phyloP scores from a whole-genome alignment of 2,797 vertebrate genomes.

The Peromyscus melanophrys region DNA sequence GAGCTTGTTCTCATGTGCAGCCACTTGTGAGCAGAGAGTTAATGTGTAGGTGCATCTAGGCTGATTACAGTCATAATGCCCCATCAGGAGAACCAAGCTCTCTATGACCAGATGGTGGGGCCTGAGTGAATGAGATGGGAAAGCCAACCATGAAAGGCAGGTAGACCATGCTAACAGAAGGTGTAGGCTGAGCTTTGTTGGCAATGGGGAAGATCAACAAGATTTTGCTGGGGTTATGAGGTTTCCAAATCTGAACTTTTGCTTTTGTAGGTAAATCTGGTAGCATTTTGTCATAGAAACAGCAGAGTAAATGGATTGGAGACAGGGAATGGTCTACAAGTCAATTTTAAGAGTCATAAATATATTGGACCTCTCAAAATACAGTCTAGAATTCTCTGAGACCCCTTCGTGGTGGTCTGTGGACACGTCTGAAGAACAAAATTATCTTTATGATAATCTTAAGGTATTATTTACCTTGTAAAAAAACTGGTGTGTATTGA shows the following conservation, averaged over 20 bases:
- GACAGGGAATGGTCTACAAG: not conserved
- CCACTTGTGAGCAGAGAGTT: not conserved
- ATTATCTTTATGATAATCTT: not conserved
- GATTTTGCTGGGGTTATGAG: not conserved
- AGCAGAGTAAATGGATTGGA: not conserved
- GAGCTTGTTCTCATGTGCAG: not conserved
- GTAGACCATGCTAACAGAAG: not conserved
- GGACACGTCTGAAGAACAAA: not conserved
- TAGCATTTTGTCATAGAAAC: conserved; percentile 7
- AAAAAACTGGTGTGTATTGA: not conserved
- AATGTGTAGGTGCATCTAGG: not conserved
- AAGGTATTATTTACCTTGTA: not conserved
- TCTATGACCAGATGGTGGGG: not conserved
- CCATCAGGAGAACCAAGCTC: not conserved
- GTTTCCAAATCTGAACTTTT: not conserved
- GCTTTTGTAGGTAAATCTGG: not conserved
- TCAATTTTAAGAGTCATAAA: not conserved
- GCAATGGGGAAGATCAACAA: not conserved
- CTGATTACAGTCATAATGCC: not conserved
- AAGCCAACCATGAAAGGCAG: not conserved
- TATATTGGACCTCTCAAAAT: not conserved
- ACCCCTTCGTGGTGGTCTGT: not conserved
- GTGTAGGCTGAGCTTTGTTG: not conserved
- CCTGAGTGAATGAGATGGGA: not conserved
- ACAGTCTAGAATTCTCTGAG: not conserved